Percentiles rank a stretch among this genome's conserved stretches.
phyloP scores from a whole-genome alignment of 2,797 vertebrate genomes.

The Onychomys arenicola region DNA sequence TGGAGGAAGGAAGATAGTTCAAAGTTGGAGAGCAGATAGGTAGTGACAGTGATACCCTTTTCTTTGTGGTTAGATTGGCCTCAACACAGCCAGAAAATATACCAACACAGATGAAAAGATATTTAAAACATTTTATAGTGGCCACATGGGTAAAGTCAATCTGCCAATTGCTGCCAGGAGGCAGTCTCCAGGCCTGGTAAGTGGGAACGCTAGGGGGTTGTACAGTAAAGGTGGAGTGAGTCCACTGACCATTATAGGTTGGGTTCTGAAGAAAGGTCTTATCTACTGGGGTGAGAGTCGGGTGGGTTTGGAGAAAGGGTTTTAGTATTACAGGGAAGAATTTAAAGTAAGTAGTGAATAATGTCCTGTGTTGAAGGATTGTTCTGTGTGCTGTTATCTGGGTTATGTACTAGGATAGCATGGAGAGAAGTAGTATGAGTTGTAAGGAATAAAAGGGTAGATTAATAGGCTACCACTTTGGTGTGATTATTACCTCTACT shows the following conservation, averaged over 20 bases:
- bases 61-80: not conserved
- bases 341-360: not conserved
- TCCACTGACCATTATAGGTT: not conserved
- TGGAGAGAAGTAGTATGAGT: not conserved
- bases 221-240: not conserved
- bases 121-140: not conserved
- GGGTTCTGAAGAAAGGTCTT: not conserved
- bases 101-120: not conserved
- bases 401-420: not conserved
- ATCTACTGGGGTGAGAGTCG: not conserved
- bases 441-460: not conserved
- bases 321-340: not conserved
- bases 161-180: not conserved
- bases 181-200: not conserved
- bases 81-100: not conserved
- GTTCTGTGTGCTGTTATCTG: not conserved
- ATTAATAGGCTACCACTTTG: accelerated
- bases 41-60: not conserved
- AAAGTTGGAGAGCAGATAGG: not conserved
- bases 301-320: not conserved
- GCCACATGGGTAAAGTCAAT: not conserved
- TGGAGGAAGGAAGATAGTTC: not conserved
- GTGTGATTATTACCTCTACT: not conserved
- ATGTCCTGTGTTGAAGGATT: not conserved
- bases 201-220: not conserved